Conservation (phyloP, 2,888 invertebrate species). For the Monopis laevigella region DNA sequence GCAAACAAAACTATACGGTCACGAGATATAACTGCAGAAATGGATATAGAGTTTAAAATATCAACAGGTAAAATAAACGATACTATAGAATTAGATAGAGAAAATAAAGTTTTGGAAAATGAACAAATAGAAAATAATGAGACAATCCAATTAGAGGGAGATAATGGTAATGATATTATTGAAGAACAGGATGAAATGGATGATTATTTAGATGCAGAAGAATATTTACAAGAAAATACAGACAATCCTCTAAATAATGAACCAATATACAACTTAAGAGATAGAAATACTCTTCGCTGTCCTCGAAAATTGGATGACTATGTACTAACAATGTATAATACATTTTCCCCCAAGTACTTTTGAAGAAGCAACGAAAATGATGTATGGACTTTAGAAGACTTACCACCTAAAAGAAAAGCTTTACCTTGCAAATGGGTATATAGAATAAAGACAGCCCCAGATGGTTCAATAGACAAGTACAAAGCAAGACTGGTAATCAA, state of each 20-base stretch:
- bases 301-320: neutral
- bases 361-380: neutral
- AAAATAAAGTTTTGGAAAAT: neutral
- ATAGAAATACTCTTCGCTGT: neutral
- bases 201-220: too few relatives aligned
- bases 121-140: neutral
- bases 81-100: neutral
- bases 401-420: neutral
- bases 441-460: neutral
- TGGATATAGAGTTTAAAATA: neutral
- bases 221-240: too few relatives aligned
- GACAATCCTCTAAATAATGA: neutral
- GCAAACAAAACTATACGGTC: neutral
- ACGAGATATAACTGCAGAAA: neutral
- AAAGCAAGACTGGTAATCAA: neutral
- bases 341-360: neutral
- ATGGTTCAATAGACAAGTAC: neutral
- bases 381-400: neutral
- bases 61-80: neutral
- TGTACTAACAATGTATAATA: neutral
- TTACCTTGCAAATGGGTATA: constrained; percentile 7
- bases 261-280: neutral
- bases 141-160: constrained; percentile 3
- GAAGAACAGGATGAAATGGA: too few relatives aligned
- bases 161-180: neutral